Evolutionary conservation across 2,113 vertebrate genomes (phyloP).

Genomic region (Tretioscincus oriximinensis): DNA sequence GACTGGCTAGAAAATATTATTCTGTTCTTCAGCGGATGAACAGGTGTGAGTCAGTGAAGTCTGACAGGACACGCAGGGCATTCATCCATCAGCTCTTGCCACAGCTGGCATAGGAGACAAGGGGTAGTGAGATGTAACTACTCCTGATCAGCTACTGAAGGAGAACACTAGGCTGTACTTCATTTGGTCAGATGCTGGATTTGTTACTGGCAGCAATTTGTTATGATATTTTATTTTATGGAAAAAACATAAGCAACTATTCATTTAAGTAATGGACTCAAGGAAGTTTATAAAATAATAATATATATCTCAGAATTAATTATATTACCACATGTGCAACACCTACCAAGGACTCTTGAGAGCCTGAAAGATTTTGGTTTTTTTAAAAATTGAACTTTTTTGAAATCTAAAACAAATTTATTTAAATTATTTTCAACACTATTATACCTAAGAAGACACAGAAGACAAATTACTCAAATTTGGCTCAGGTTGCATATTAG

Average conservation of each 20-base stretch:
- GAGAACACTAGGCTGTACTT: not conserved
- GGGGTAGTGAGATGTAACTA: conserved; percentile 15
- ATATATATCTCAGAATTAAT: too few species aligned
- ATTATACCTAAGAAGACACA: not conserved
- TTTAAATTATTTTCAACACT: not conserved
- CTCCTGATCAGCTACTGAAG: not conserved
- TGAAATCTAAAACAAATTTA: too few species aligned
- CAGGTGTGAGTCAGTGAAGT: conserved; percentile 31
- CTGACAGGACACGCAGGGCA: conserved; percentile 5
- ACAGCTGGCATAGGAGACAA: conserved; percentile 18
- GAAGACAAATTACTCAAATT: not conserved
- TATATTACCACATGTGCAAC: not conserved
- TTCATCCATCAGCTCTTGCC: conserved; percentile 14
- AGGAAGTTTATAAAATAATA: not conserved
- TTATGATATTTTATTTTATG: not conserved
- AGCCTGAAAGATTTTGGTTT: not conserved
- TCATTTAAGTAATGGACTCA: not conserved
- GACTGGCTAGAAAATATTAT: conserved; percentile 13
- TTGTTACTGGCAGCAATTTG: not conserved
- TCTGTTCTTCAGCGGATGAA: not conserved
- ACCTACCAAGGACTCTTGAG: not conserved
- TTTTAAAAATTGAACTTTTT: too few species aligned
- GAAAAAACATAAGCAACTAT: not conserved
- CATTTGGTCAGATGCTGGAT: not conserved
- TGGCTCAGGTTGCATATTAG: too few species aligned